phyloP scores from a whole-genome alignment of 2,888 invertebrate species.

The Rotaria socialis region DNA sequence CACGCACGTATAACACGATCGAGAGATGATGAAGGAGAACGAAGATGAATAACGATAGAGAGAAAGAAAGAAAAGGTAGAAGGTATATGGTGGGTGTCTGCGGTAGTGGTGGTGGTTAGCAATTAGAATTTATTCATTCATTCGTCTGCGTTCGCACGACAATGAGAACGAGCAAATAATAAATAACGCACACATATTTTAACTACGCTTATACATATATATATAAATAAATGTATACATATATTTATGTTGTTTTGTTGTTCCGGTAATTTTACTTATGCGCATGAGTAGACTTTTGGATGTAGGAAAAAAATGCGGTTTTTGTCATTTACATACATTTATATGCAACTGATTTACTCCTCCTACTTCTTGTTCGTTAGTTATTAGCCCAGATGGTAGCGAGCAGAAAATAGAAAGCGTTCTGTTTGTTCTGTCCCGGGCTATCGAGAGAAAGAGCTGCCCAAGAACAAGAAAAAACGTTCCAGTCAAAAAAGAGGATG shows the following conservation, averaged over 20 bases:
- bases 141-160: neutral
- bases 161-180: neutral
- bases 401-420: neutral
- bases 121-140: constrained; percentile 29
- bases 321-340: neutral
- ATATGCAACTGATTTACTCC: neutral
- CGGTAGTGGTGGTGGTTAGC: neutral
- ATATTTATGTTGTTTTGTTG: neutral
- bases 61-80: constrained; percentile 27
- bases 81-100: neutral
- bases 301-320: neutral
- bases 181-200: neutral
- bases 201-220: neutral
- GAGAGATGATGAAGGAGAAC: neutral
- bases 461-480: neutral
- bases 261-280: neutral
- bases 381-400: neutral
- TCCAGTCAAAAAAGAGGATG: neutral
- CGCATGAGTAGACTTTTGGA: neutral
- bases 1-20: neutral
- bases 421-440: neutral
- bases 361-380: neutral
- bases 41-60: constrained; percentile 8
- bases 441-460: neutral
- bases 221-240: neutral